Percentiles rank a stretch among this genome's conserved stretches.
phyloP scores from a whole-genome alignment of 2,888 invertebrate species.

The Halictus quadricinctus region DNA sequence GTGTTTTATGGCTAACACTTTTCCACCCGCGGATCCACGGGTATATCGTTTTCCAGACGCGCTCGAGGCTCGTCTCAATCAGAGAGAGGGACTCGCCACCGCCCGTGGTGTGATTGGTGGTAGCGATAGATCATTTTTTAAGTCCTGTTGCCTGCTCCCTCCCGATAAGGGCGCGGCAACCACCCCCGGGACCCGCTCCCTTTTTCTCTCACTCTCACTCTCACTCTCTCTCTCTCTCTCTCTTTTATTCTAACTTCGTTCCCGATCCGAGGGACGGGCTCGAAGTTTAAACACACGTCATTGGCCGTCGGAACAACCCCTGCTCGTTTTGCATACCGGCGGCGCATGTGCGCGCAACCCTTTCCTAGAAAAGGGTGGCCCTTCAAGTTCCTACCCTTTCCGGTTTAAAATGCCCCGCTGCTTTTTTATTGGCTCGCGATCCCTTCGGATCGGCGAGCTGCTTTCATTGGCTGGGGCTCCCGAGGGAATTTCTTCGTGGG shows the following conservation, averaged over 20 bases:
- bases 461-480: conserved; percentile 22
- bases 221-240: background rate
- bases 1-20: conserved; percentile 67
- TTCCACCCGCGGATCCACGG: conserved; percentile 61
- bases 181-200: conserved; percentile 3
- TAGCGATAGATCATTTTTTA: conserved; percentile 79
- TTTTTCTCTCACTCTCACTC: conserved; percentile 11
- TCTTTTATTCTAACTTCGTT: conserved; percentile 23
- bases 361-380: conserved; percentile 52
- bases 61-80: conserved; percentile 74
- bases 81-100: conserved; percentile 72
- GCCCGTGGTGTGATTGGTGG: conserved; percentile 80
- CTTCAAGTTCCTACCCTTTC: conserved; percentile 1
- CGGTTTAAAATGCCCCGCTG: conserved; percentile 28
- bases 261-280: conserved; percentile 59
- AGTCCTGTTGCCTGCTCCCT: conserved; percentile 73
- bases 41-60: conserved; percentile 67
- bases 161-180: conserved; percentile 73
- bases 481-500: background rate
- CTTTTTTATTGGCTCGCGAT: conserved; percentile 31
- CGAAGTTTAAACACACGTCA: conserved; percentile 73
- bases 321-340: conserved; percentile 74
- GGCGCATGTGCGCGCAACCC: conserved; percentile 73
- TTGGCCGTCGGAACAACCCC: conserved; percentile 64
- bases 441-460: background rate